These are phyloP conservation scores for Melanotaenia boesemani DNA, from an alignment of 2,797 vertebrate species.

Conservation along the genomic window DNA sequence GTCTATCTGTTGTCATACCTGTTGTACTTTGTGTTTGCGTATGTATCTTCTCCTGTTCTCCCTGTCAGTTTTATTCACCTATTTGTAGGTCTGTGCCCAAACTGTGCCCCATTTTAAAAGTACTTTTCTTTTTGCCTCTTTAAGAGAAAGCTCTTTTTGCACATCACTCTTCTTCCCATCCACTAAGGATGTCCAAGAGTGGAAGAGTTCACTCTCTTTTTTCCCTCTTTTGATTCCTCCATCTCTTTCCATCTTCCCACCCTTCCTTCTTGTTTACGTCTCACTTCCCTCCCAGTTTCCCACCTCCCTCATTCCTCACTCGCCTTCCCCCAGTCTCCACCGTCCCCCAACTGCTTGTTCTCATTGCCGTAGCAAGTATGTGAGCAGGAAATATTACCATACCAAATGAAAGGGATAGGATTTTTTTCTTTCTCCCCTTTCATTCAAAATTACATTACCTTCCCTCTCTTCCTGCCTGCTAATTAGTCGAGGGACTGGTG, in stretches of 20 bases:
- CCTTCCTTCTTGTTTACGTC: slow-evolving; percentile 19
- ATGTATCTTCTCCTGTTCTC: slow-evolving; percentile 19
- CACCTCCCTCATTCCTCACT: slow-evolving; percentile 50
- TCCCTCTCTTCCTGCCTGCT: slow-evolving; percentile 77
- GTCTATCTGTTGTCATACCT: slow-evolving; percentile 35
- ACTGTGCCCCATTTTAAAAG: slow-evolving; percentile 62
- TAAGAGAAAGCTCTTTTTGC: slow-evolving; percentile 46
- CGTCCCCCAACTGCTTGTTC: slow-evolving; percentile 70
- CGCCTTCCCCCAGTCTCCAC: slow-evolving; percentile 46
- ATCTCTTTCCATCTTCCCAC: slow-evolving; percentile 41
- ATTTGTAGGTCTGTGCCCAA: slow-evolving; percentile 33
- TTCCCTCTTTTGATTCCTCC: slow-evolving; percentile 41
- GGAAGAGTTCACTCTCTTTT: slow-evolving; percentile 36
- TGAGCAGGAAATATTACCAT: slow-evolving; percentile 83
- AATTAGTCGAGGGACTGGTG: slow-evolving; percentile 80
- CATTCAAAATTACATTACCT: slow-evolving; percentile 75
- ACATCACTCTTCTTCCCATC: slow-evolving; percentile 42
- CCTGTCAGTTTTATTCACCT: slow-evolving; percentile 37
- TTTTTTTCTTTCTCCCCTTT: slow-evolving; percentile 76
- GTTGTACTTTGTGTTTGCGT: slow-evolving; percentile 34
- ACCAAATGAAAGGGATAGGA: slow-evolving; percentile 78
- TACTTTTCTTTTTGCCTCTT: slow-evolving; percentile 50
- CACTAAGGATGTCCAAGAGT: slow-evolving; percentile 46
- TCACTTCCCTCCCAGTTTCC: slow-evolving; percentile 34
- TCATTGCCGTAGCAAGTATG: slow-evolving; percentile 74